phyloP scores from a whole-genome alignment of 1,140 invertebrate genomes.

The Gonioctena quinquepunctata region DNA sequence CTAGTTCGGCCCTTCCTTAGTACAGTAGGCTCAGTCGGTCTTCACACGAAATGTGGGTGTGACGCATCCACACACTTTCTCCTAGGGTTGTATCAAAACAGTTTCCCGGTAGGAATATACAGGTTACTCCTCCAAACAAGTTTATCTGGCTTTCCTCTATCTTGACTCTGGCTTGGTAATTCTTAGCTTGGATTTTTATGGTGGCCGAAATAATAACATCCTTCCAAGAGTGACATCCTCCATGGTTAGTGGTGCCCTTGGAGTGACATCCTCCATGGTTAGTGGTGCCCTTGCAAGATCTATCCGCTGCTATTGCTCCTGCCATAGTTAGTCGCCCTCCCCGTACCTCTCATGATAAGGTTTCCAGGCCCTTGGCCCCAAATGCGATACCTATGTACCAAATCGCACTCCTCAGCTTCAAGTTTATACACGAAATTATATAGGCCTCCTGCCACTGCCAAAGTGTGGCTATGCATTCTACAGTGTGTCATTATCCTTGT shows the following conservation, averaged over 20 bases:
- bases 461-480: not conserved
- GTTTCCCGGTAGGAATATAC: constrained; percentile 10
- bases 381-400: too few relatives aligned
- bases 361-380: too few relatives aligned
- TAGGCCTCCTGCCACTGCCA: not conserved
- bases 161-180: not conserved
- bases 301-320: too few relatives aligned
- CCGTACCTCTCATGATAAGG: too few relatives aligned
- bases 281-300: too few relatives aligned
- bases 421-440: not conserved
- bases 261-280: too few relatives aligned
- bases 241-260: not conserved
- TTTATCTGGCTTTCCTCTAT: constrained; percentile 10
- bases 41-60: constrained; percentile 11
- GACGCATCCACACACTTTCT: too few relatives aligned
- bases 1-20: not conserved
- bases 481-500: not conserved
- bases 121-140: constrained; percentile 8
- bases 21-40: not conserved
- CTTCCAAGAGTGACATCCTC: not conserved
- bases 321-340: too few relatives aligned
- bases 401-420: not conserved
- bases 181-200: not conserved
- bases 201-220: not conserved
- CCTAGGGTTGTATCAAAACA: constrained; percentile 13